Percentiles rank a stretch among this genome's conserved stretches.
Evolutionary conservation across 2,113 vertebrate species (phyloP).

Genomic region (Atherinomorus stipes): DNA sequence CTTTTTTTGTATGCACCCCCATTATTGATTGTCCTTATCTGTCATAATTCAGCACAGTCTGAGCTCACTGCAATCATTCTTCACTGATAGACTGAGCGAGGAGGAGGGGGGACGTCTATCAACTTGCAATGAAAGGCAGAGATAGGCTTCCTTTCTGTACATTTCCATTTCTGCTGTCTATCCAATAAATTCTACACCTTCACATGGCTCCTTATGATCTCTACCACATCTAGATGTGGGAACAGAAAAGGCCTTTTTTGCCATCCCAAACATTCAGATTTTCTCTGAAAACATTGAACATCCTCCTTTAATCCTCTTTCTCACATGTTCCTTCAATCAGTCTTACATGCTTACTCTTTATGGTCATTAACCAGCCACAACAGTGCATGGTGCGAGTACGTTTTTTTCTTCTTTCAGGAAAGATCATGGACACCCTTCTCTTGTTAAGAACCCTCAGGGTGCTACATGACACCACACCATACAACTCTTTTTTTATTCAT

Average conservation of each 20-base stretch:
- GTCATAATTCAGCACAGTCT: slow-evolving; percentile 85
- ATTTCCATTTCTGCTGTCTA: slow-evolving; percentile 55
- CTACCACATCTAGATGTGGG: background rate
- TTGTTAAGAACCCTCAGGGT: slow-evolving; percentile 30
- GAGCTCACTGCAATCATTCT: slow-evolving; percentile 80
- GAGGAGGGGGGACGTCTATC: slow-evolving; percentile 69
- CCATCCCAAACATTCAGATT: slow-evolving; percentile 3
- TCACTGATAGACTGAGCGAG: slow-evolving; percentile 68
- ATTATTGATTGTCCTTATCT: slow-evolving; percentile 86
- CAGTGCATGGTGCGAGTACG: no score
- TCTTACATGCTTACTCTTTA: slow-evolving; percentile 4
- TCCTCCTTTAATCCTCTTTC: background rate
- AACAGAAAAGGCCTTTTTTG: slow-evolving; percentile 1
- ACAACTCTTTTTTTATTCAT: background rate
- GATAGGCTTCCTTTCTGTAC: slow-evolving; percentile 65
- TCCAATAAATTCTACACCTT: slow-evolving; percentile 58
- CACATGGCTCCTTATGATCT: slow-evolving; percentile 17
- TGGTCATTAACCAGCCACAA: background rate
- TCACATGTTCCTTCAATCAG: background rate
- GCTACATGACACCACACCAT: slow-evolving; percentile 31
- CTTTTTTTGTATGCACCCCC: slow-evolving; percentile 24
- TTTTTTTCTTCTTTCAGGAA: background rate
- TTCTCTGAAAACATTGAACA: background rate
- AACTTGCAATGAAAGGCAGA: slow-evolving; percentile 70
- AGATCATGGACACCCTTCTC: slow-evolving; percentile 1